phyloP scores from a whole-genome alignment of 1,140 invertebrate genomes.

The Neodiprion pinetum region DNA sequence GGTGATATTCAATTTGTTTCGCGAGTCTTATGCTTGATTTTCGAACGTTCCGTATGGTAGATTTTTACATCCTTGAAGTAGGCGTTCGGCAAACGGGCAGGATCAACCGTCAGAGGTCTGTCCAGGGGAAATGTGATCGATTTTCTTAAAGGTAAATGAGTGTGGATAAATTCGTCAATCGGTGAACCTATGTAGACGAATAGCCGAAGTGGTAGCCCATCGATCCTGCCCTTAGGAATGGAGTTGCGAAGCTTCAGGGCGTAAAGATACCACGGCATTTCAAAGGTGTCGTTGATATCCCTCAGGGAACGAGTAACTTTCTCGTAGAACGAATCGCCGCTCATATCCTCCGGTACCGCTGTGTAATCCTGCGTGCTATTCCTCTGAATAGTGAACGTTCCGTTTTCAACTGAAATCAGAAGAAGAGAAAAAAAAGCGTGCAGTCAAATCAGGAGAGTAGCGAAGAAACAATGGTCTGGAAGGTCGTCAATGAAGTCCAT shows the following conservation, averaged over 20 bases:
- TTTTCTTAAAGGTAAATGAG: too few species aligned
- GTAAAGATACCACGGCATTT: slow-evolving; percentile 53
- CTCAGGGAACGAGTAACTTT: slow-evolving; percentile 51
- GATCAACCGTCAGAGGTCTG: slow-evolving; percentile 60
- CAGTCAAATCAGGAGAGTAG: neutral
- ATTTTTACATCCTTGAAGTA: slow-evolving; percentile 66
- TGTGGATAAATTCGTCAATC: slow-evolving; percentile 35
- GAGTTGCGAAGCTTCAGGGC: slow-evolving; percentile 68
- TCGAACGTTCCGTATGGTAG: slow-evolving; percentile 58
- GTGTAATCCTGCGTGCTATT: slow-evolving; percentile 56
- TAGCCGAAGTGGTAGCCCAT: slow-evolving; percentile 68
- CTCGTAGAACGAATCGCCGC: slow-evolving; percentile 49
- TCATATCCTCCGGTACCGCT: slow-evolving; percentile 43
- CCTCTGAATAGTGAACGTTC: slow-evolving; percentile 66
- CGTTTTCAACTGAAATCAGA: slow-evolving; percentile 57
- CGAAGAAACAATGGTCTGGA: neutral
- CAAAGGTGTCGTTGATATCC: slow-evolving; percentile 47
- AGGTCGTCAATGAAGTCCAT: neutral
- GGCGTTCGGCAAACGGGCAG: slow-evolving; percentile 65
- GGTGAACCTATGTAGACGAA: slow-evolving; percentile 62
- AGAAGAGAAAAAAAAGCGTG: neutral
- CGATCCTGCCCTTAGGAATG: slow-evolving; percentile 67
- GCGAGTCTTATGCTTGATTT: too few species aligned
- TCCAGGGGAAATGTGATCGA: slow-evolving; percentile 63
- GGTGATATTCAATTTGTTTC: too few species aligned